Percentiles rank a stretch among this genome's conserved stretches.
These are phyloP conservation scores for Saxicola maurus DNA, from an alignment of 2,797 vertebrate genomes.

Conservation along the genomic window DNA sequence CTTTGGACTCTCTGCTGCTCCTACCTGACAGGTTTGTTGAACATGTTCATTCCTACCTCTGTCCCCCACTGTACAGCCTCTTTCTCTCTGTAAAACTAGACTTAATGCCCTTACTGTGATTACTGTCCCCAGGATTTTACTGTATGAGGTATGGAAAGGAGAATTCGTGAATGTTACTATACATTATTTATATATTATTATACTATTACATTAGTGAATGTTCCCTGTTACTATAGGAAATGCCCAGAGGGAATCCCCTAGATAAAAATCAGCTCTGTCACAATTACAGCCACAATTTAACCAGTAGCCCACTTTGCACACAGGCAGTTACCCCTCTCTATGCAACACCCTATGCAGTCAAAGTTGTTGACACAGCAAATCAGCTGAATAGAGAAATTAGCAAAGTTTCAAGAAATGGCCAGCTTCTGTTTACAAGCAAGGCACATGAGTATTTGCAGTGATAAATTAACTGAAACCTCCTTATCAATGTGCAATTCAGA, in stretches of 20 bases:
- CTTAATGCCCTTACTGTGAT: background rate
- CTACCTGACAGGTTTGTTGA: background rate
- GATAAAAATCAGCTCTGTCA: background rate
- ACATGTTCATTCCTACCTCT: background rate
- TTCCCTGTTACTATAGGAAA: background rate
- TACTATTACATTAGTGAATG: background rate
- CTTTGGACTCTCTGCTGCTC: background rate
- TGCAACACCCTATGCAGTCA: background rate
- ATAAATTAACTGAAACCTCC: background rate
- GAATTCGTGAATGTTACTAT: background rate
- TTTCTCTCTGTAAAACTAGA: background rate
- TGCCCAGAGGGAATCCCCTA: background rate
- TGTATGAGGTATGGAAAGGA: background rate
- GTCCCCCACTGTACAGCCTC: background rate
- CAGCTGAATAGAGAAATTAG: background rate
- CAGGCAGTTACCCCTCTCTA: background rate
- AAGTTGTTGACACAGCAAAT: background rate
- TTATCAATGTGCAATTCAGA: background rate
- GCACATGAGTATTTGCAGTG: background rate
- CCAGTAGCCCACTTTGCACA: background rate
- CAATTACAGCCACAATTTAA: background rate
- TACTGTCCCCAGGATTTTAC: background rate
- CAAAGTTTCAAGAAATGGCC: background rate
- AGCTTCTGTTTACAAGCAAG: background rate
- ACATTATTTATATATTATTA: no score